Percentiles rank a stretch among this genome's conserved stretches.
Conservation (phyloP, 2,888 invertebrate species). For the Mantis religiosa region DNA sequence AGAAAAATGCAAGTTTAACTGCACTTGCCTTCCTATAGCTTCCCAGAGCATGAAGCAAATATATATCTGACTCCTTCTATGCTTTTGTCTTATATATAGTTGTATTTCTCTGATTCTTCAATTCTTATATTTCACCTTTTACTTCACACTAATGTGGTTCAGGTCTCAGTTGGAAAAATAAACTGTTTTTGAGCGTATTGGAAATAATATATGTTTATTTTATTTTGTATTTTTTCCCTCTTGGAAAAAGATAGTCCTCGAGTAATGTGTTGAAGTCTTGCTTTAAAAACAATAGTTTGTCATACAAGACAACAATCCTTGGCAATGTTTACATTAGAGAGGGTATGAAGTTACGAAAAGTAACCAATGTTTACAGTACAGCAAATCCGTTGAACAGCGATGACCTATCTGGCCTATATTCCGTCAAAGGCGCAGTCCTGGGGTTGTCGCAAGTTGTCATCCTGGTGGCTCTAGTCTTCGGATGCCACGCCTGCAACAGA, state of each 20-base stretch:
- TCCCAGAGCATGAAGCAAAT: too few relatives aligned
- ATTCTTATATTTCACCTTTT: too few relatives aligned
- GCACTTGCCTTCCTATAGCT: too few relatives aligned
- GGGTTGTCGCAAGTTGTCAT: neutral
- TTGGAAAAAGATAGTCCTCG: neutral
- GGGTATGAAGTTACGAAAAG: too few relatives aligned
- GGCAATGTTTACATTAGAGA: neutral
- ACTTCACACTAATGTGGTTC: too few relatives aligned
- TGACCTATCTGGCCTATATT: neutral
- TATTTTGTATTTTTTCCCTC: neutral
- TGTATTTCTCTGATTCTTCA: too few relatives aligned
- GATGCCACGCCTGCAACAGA: neutral
- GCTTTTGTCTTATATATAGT: too few relatives aligned
- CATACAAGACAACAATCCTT: neutral
- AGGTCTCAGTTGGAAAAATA: too few relatives aligned
- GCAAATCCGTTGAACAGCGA: neutral
- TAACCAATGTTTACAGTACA: neutral
- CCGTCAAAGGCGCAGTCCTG: neutral
- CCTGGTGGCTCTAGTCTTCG: neutral
- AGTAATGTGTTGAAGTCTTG: neutral
- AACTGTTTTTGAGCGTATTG: too few relatives aligned
- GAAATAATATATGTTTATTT: neutral
- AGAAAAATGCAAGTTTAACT: too few relatives aligned
- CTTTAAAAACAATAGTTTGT: neutral
- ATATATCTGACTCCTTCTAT: too few relatives aligned